phyloP scores from a whole-genome alignment of 2,797 vertebrate genomes.

The Siniperca undulata region DNA sequence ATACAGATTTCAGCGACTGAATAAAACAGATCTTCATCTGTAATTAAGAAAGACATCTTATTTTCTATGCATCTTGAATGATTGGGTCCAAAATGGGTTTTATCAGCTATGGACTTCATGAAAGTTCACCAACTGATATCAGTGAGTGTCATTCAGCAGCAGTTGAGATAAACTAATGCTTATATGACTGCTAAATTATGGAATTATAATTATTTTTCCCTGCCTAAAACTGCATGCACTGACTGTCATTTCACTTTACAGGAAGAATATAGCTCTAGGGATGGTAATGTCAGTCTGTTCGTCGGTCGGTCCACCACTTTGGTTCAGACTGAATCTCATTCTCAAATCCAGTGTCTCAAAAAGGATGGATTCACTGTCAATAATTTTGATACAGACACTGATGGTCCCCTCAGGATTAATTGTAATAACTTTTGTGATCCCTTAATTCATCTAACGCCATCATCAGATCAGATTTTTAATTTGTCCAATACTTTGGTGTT shows the following conservation, averaged over 20 bases:
- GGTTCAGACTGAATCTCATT: neutral
- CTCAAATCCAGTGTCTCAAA: slow-evolving; percentile 7
- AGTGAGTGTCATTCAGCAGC: slow-evolving; percentile 12
- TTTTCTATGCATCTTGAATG: slow-evolving; percentile 8
- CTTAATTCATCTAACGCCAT: neutral
- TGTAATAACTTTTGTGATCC: neutral
- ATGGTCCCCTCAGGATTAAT: too few species aligned
- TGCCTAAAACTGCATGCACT: neutral
- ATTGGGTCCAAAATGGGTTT: neutral
- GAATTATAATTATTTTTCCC: slow-evolving; percentile 1
- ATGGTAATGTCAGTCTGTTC: neutral
- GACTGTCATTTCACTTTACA: neutral
- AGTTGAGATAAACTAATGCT: slow-evolving; percentile 7
- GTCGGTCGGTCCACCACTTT: neutral
- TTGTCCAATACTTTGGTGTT: neutral
- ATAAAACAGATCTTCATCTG: neutral
- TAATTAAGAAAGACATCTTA: neutral
- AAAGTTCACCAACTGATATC: slow-evolving; percentile 4
- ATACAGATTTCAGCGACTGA: neutral
- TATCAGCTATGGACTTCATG: neutral
- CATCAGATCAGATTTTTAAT: neutral
- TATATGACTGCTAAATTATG: slow-evolving; percentile 7
- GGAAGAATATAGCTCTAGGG: neutral
- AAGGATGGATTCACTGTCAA: neutral
- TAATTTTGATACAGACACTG: neutral